phyloP scores from a whole-genome alignment of 2,888 invertebrate species.

The Parnassius smintheus region DNA sequence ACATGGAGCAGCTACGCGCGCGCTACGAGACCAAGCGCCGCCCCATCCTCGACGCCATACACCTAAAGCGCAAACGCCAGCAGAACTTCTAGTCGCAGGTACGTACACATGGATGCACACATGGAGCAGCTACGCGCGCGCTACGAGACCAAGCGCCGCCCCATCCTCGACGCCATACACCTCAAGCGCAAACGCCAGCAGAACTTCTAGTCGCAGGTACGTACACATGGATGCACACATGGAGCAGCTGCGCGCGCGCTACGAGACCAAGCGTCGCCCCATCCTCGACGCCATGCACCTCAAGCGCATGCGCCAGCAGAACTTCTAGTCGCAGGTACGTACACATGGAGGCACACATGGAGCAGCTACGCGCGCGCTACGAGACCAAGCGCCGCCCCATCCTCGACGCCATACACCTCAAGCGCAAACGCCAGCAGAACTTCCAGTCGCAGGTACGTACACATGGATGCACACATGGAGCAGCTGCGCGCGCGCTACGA shows the following conservation, averaged over 20 bases:
- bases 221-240: conserved; percentile 96
- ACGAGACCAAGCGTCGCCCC: conserved; percentile 98
- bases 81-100: conserved; percentile 89
- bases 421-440: too few species aligned
- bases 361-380: too few species aligned
- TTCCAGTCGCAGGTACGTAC: too few species aligned
- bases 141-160: conserved; percentile 98
- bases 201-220: conserved; percentile 85
- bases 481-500: too few species aligned
- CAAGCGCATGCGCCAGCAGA: conserved; percentile 97
- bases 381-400: too few species aligned
- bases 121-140: conserved; percentile 96
- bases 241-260: conserved; percentile 95
- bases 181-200: conserved; percentile 98
- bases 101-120: conserved; percentile 92
- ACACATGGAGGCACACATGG: too few species aligned
- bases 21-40: conserved; percentile 98
- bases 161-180: conserved; percentile 99
- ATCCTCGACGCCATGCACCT: conserved; percentile 99
- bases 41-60: conserved; percentile 99
- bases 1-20: conserved; percentile 96
- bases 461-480: too few species aligned
- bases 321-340: conserved; percentile 83
- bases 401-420: too few species aligned
- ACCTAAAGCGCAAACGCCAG: conserved; percentile 97